A percentile compares a stretch with the other conserved stretches of the same genome.
phyloP scores from a whole-genome alignment of 2,888 invertebrate genomes.

The Villa cingulata region DNA sequence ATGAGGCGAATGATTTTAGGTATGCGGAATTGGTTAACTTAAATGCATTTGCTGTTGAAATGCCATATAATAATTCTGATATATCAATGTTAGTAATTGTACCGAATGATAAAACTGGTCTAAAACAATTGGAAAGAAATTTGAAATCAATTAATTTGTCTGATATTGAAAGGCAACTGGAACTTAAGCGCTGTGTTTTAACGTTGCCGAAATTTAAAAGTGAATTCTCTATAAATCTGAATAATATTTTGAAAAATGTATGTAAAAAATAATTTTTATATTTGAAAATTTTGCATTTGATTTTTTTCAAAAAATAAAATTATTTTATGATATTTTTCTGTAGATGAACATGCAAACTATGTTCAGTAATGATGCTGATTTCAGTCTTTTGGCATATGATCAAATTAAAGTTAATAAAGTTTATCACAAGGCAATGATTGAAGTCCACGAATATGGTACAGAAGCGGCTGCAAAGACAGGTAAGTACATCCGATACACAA shows the following conservation, averaged over 20 bases:
- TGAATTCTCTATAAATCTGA: conserved; percentile 48
- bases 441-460: conserved; percentile 77
- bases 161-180: conserved; percentile 37
- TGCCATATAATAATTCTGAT: conserved; percentile 55
- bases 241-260: conserved; percentile 29
- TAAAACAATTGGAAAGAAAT: conserved; percentile 44
- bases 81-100: conserved; percentile 63
- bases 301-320: not conserved
- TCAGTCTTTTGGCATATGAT: conserved; percentile 42
- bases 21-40: conserved; percentile 34
- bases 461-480: conserved; percentile 69
- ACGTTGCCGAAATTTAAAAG: conserved; percentile 51
- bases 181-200: conserved; percentile 44
- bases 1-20: conserved; percentile 32
- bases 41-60: conserved; percentile 46
- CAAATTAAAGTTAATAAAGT: conserved; percentile 53
- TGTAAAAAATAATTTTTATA: too few relatives aligned
- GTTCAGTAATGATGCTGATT: conserved; percentile 44
- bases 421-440: conserved; percentile 72
- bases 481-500: too few relatives aligned
- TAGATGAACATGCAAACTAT: conserved; percentile 59
- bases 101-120: conserved; percentile 50
- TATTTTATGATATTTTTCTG: not conserved
- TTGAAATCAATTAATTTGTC: conserved; percentile 41
- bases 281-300: too few relatives aligned